Evolutionary conservation across 2,797 vertebrate genomes (phyloP).

Genomic region (Bradypodion pumilum): DNA sequence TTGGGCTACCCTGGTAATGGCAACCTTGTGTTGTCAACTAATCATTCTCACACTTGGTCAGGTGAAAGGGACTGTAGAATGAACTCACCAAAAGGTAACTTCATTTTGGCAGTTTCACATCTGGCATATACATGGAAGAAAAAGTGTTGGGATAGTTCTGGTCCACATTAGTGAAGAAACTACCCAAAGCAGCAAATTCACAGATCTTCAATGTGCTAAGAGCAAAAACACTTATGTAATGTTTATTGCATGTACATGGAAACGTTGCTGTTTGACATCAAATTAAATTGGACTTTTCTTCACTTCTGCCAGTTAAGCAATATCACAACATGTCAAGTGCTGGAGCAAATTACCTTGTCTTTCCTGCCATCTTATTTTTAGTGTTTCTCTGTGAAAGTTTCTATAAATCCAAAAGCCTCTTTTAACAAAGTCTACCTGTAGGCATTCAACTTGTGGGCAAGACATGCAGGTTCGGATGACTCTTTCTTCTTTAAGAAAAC

Average conservation of each 20-base stretch:
- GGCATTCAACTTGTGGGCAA: not conserved
- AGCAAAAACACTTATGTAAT: too few species aligned
- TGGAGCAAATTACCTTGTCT: slow-evolving; percentile 52
- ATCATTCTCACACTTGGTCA: too few species aligned
- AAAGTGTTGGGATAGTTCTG: too few species aligned
- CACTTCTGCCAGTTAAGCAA: slow-evolving; percentile 48
- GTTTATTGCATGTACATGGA: not conserved
- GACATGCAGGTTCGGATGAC: not conserved
- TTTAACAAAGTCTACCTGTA: not conserved
- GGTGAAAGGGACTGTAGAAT: too few species aligned
- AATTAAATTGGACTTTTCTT: slow-evolving; percentile 55
- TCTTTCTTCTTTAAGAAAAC: not conserved
- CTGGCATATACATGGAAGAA: too few species aligned
- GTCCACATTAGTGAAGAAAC: too few species aligned
- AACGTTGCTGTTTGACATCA: slow-evolving; percentile 49
- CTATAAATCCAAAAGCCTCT: slow-evolving; percentile 16
- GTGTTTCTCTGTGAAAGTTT: not conserved
- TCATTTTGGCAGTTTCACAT: too few species aligned
- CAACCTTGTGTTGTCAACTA: too few species aligned
- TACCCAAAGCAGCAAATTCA: too few species aligned
- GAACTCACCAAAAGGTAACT: too few species aligned
- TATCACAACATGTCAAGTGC: slow-evolving; percentile 43
- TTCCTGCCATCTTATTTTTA: slow-evolving; percentile 38
- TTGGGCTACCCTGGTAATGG: too few species aligned
- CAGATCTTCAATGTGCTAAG: too few species aligned